Evolutionary conservation across 2,797 vertebrate genomes (phyloP), one percentile per base, ranked within the genome.

Genomic region (Myoxocephalus aenaeus): DNA sequence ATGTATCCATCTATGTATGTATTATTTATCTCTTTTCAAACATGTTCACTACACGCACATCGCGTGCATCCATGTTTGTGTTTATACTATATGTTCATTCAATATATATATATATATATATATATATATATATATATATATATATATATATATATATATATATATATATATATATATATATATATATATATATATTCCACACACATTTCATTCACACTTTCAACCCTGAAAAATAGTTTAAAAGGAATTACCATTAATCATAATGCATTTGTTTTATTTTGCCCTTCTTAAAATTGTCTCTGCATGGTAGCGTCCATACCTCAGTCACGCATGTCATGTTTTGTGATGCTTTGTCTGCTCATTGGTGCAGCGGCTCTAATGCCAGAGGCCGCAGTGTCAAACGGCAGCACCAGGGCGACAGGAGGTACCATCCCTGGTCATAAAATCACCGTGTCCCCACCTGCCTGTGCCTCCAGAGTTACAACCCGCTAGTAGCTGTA

Each of bases 401-500:
- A 15, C 25, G 25, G 66, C 36, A 50, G 58, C 75, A 20, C 22
- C 32, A 25, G 40, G 29, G 38, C 71, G 64, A 73, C 75, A 51
- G 61, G 46, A 62, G 22, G n/a, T 46, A 27, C 42, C 64, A 22
- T 74, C 25, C 42, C 10, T 17, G 54, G 53, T 78, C 61, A 50
- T 80, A 65, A 36, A 64, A 75, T 50, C 27, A 42, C 27, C 50
- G 27, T 18, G 27, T 75, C 38, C 46, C 62, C 76, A 61, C 54
- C 63, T 14, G 51, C 62, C 53, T 15, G 27, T 15, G 64, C 72
- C 57, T 77, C 44, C 67, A 54, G 48, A 58, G 44, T 56, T 57
- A 8, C 48, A 69, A 82, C 53, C 61, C 32, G 59, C 65, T 54
- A 18, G 50, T 40, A 42, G 63, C 34, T 69, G 68, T 15, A 58